phyloP scores from a whole-genome alignment of 2,888 invertebrate species.

The Anticlea derivata region DNA sequence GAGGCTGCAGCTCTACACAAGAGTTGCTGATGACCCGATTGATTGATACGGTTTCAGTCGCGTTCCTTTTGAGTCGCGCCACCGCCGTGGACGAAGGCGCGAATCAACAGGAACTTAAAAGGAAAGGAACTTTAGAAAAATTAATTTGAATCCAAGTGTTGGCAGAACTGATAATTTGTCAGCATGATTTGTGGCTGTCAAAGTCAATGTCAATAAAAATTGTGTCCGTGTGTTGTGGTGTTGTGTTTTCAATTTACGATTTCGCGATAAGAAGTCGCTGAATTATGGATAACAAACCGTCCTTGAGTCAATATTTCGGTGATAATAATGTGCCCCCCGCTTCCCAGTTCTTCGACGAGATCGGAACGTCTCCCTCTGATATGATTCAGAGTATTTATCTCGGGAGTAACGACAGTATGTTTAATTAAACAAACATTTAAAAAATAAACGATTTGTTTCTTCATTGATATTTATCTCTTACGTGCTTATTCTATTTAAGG shows the following conservation, averaged over 20 bases:
- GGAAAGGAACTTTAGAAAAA: too few relatives aligned
- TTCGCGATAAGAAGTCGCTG: constrained; percentile 28
- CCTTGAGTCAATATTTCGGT: constrained; percentile 84
- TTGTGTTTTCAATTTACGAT: background rate
- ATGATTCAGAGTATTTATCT: constrained; percentile 78
- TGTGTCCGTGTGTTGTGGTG: background rate
- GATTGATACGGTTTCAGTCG: too few relatives aligned
- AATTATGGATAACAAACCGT: constrained; percentile 78
- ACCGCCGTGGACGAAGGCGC: too few relatives aligned
- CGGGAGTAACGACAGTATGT: constrained; percentile 65
- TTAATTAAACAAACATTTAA: too few relatives aligned
- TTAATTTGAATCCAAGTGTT: too few relatives aligned
- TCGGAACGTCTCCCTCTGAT: constrained; percentile 74
- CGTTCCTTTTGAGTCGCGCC: too few relatives aligned
- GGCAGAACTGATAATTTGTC: too few relatives aligned
- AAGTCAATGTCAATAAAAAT: background rate
- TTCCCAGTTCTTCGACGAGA: constrained; percentile 79
- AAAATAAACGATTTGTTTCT: too few relatives aligned
- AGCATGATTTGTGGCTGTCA: too few relatives aligned
- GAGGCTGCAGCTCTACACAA: too few relatives aligned
- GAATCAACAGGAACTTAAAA: too few relatives aligned
- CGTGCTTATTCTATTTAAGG: constrained; percentile 35
- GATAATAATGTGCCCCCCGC: constrained; percentile 69
- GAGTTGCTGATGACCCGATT: too few relatives aligned
- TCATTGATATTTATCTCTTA: background rate